Percentiles rank a stretch among this genome's conserved stretches.
Evolutionary conservation across 2,113 vertebrate genomes (phyloP).

Genomic region (Cephalophus harveyi): DNA sequence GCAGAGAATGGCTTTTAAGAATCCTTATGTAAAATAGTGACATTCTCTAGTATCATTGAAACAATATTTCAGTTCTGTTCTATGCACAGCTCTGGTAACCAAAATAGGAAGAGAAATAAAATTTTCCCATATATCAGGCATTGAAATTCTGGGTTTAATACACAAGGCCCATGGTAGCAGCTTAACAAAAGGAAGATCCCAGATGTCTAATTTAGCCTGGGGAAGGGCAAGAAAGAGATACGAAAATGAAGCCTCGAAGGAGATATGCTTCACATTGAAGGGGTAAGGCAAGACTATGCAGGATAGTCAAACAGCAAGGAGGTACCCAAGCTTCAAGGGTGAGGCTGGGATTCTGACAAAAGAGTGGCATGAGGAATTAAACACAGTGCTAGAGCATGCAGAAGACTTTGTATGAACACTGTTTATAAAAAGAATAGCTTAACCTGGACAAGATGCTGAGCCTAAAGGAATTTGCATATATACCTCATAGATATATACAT

Average conservation of each 20-base stretch:
- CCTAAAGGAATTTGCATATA: neutral
- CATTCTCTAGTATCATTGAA: neutral
- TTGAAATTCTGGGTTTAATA: neutral
- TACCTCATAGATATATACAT: neutral
- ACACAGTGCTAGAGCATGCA: neutral
- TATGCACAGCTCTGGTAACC: neutral
- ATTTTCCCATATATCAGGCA: neutral
- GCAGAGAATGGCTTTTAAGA: neutral
- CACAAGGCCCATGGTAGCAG: neutral
- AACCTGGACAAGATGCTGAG: neutral
- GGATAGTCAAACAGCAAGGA: neutral
- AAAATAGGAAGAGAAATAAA: neutral
- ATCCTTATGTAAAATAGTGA: neutral
- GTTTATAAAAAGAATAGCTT: conserved; percentile 9
- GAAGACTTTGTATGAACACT: neutral
- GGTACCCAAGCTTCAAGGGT: neutral
- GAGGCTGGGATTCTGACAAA: neutral
- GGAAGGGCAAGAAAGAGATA: neutral
- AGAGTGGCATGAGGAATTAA: neutral
- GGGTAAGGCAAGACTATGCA: neutral
- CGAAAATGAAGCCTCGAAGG: neutral
- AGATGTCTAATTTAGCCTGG: neutral
- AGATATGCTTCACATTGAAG: neutral
- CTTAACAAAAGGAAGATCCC: neutral
- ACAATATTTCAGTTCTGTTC: neutral